These are phyloP conservation scores for Cryptomyrus ogoouensis DNA, from an alignment of 2,113 vertebrate species.

Conservation along the genomic window DNA sequence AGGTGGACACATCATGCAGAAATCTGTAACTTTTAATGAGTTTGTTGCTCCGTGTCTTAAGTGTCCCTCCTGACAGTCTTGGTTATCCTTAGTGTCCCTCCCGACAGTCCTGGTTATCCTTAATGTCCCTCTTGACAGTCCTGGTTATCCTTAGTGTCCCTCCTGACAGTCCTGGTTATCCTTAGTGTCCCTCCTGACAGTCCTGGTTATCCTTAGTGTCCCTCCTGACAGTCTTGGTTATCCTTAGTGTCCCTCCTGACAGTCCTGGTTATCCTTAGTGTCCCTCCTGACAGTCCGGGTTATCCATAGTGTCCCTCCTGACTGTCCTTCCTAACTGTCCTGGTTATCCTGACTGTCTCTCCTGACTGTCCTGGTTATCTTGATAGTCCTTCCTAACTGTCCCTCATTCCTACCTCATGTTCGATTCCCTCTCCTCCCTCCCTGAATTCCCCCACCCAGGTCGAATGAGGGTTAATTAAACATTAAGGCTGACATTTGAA, in stretches of 20 bases:
- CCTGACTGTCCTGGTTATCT: not conserved
- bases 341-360: not conserved
- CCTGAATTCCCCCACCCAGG: not conserved
- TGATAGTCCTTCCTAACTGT: not conserved
- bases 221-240: not conserved
- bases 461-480: conserved; percentile 13
- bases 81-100: too few relatives aligned
- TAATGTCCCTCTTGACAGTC: too few relatives aligned
- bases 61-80: not conserved
- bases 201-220: not conserved
- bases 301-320: too few relatives aligned
- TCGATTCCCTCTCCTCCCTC: not conserved
- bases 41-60: too few relatives aligned
- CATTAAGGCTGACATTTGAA: conserved; percentile 7
- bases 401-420: not conserved
- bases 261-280: not conserved
- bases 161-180: too few relatives aligned
- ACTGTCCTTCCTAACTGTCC: too few relatives aligned
- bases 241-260: not conserved
- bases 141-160: too few relatives aligned
- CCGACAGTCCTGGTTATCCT: too few relatives aligned
- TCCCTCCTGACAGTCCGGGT: too few relatives aligned
- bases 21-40: too few relatives aligned
- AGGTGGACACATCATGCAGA: too few relatives aligned
- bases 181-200: too few relatives aligned